phyloP scores from a whole-genome alignment of 2,113 vertebrate genomes.

The Vireo altiloquus region DNA sequence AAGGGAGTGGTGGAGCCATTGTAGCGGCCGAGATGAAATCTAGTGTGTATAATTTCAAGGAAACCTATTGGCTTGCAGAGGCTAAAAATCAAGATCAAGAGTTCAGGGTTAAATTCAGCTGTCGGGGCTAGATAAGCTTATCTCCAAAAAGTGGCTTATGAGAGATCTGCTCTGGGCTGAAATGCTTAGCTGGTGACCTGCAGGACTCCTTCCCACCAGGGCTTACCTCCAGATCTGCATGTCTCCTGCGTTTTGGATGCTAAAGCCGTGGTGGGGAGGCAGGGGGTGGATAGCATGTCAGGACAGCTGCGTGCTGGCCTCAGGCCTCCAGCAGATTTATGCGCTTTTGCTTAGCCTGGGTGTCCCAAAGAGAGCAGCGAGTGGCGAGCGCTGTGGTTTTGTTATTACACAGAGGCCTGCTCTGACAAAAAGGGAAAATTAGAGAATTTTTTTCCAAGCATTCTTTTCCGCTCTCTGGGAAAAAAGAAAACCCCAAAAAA shows the following conservation, averaged over 20 bases:
- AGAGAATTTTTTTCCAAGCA: neutral
- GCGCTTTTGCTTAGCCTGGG: neutral
- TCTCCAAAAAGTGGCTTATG: slow-evolving; percentile 59
- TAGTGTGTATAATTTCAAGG: neutral
- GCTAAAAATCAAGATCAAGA: slow-evolving; percentile 57
- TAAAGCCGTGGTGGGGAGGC: neutral
- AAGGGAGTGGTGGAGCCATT: neutral
- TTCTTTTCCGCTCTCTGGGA: neutral
- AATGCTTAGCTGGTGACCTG: slow-evolving; percentile 22
- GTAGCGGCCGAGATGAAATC: neutral
- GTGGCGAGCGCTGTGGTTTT: neutral
- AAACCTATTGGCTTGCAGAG: neutral
- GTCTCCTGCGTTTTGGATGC: neutral
- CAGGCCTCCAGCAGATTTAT: slow-evolving; percentile 1
- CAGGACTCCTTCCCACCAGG: slow-evolving; percentile 21
- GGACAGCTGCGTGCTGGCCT: neutral
- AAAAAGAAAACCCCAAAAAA: neutral
- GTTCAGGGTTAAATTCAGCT: slow-evolving; percentile 65
- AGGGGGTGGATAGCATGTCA: neutral
- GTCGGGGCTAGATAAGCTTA: slow-evolving; percentile 57
- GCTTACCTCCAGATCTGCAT: slow-evolving; percentile 16
- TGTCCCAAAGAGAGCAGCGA: slow-evolving; percentile 35
- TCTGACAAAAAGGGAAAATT: slow-evolving; percentile 11
- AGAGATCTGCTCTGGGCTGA: slow-evolving; percentile 44
- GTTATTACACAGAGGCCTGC: slow-evolving; percentile 33